Conservation (phyloP, 1,140 invertebrate genomes). For the Pachyrhynchus sulphureomaculatus region DNA sequence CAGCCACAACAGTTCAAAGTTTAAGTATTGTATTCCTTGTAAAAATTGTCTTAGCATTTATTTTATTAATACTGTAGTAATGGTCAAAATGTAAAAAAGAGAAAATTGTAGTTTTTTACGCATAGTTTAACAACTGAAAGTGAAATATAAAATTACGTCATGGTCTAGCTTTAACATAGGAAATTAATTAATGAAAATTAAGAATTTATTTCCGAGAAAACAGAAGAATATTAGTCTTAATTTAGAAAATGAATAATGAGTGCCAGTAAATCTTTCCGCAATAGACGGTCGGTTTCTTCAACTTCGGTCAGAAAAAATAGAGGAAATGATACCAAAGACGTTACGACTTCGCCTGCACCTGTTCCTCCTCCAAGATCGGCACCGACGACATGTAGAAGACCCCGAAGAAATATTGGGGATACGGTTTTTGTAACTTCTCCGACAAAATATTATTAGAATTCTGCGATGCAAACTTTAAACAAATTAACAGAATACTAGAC, state of each 20-base stretch:
- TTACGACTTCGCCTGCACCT: slow-evolving; percentile 17
- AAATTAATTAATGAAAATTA: background rate
- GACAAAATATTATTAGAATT: slow-evolving; percentile 38
- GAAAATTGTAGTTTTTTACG: background rate
- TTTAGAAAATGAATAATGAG: slow-evolving; percentile 29
- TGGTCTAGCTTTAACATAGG: background rate
- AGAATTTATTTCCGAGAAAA: background rate
- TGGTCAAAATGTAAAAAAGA: background rate
- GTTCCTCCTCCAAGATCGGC: slow-evolving; percentile 42
- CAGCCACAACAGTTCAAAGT: too few species aligned
- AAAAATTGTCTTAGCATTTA: too few species aligned
- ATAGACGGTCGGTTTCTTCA: slow-evolving; percentile 31
- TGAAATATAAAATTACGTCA: slow-evolving; percentile 2
- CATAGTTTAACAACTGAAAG: slow-evolving; percentile 3
- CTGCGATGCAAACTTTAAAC: slow-evolving; percentile 4
- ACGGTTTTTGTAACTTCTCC: slow-evolving; percentile 43
- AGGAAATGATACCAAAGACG: slow-evolving; percentile 4
- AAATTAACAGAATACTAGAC: slow-evolving; percentile 2
- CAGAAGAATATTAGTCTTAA: background rate
- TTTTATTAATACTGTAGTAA: too few species aligned
- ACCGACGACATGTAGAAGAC: slow-evolving; percentile 30
- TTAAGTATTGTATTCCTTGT: too few species aligned
- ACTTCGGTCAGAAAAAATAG: slow-evolving; percentile 7
- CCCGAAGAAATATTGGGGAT: slow-evolving; percentile 46
- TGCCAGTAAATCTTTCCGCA: slow-evolving; percentile 18